A percentile compares a stretch with the other conserved stretches of the same genome.
These are phyloP conservation scores for Cataglyphis albicans DNA, from an alignment of 2,888 invertebrate species.

Conservation along the genomic window DNA sequence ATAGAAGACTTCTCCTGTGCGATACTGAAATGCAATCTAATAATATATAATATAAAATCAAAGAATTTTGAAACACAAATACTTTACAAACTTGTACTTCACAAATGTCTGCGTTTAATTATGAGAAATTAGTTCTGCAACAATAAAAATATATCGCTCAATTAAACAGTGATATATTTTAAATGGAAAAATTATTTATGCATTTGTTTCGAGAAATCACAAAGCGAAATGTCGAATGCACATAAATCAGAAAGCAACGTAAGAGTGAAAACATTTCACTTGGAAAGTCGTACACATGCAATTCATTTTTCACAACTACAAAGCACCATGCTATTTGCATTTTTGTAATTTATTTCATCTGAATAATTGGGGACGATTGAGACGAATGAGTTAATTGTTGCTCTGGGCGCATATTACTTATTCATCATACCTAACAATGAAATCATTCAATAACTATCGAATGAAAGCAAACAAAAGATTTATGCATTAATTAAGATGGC, in stretches of 20 bases:
- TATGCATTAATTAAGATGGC: background rate
- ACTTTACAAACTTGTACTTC: background rate
- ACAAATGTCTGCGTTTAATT: background rate
- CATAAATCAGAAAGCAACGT: constrained; percentile 63
- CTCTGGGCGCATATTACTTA: background rate
- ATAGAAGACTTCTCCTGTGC: background rate
- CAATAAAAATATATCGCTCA: background rate
- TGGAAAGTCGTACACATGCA: constrained; percentile 71
- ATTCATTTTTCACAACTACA: constrained; percentile 56
- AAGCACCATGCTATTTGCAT: constrained; percentile 27
- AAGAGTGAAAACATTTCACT: constrained; percentile 74
- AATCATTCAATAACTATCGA: background rate
- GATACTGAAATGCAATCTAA: background rate
- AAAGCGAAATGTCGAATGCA: background rate
- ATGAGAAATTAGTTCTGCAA: background rate
- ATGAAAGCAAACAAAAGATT: background rate
- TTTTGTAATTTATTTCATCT: constrained; percentile 35
- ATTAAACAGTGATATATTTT: background rate
- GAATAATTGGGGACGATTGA: background rate
- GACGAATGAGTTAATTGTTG: background rate
- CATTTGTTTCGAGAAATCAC: constrained; percentile 16
- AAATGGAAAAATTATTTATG: background rate
- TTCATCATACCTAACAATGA: background rate
- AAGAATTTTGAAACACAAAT: background rate
- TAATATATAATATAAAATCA: background rate